phyloP scores from a whole-genome alignment of 2,797 vertebrate genomes.

The Eidolon dupreanum region DNA sequence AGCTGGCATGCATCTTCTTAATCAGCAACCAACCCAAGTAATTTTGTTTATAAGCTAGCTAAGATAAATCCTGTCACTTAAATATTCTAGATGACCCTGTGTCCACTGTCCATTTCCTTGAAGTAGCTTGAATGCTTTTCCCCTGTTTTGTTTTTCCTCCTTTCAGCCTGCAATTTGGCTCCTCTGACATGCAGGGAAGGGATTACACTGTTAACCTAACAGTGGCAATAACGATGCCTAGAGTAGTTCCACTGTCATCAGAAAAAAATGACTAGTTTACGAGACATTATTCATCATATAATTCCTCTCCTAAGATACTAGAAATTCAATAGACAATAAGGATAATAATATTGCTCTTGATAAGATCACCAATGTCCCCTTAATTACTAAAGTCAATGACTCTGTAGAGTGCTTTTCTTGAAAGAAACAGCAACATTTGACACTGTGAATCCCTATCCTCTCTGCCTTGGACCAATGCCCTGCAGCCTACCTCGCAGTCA shows the following conservation, averaged over 20 bases:
- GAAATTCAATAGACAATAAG: neutral
- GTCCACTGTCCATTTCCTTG: neutral
- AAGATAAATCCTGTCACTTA: conserved; percentile 53
- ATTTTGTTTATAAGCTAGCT: conserved; percentile 55
- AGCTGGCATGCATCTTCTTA: conserved; percentile 20
- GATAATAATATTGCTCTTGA: neutral
- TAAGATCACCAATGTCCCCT: neutral
- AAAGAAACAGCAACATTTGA: neutral
- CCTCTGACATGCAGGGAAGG: neutral
- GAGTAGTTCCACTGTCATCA: neutral
- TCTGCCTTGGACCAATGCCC: neutral
- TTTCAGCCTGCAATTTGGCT: neutral
- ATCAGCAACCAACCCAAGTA: conserved; percentile 50
- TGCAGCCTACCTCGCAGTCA: neutral
- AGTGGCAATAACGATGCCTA: neutral
- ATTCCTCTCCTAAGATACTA: neutral
- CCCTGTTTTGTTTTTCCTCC: neutral
- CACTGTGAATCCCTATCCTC: neutral
- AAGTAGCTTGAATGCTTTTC: neutral
- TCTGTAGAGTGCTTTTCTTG: neutral
- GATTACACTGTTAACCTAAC: neutral
- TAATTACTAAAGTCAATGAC: neutral
- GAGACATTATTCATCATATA: neutral
- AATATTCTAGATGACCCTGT: neutral
- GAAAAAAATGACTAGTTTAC: neutral